Evolutionary conservation across 2,888 invertebrate genomes (phyloP), one percentile per base, ranked within the genome.

Genomic region (Corbicula japonica): DNA sequence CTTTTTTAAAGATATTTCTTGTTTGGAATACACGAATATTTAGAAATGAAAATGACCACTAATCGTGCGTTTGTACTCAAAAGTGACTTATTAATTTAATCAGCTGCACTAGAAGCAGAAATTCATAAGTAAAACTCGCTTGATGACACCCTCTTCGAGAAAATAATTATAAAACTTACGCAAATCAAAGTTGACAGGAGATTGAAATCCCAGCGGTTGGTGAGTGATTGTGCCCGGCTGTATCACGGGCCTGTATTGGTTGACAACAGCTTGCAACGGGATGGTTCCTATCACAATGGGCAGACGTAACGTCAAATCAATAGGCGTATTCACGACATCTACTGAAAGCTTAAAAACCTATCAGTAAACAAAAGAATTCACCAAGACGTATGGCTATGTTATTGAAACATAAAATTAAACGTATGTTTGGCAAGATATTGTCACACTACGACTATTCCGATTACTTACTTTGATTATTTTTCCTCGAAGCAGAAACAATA

Each of bases 261-360:
- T 73, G 0, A 82, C 70, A 0, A 70, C 66, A 10, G 82, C 68
- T 26, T 76, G 80, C 5, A 82, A 60, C 2, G 84, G 84, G 12
- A 85, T 76, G 3, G 82, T 68, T 2, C 84, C 84, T 8, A 85
- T 80, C 3, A 74, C 62, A 1, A 85, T 72, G 21, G 58, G 58
- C 28, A 76, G 26, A 5, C 58, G 60, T 8, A 82, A 32, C 26
- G 70, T 68, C 21, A 85, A 76, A 46, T 85, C 84, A 75, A 85
- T 78, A 12, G 82, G 82, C n/a, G 82, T 85, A 56, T 80, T 80
- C 15, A 60, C 34, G 0, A 85, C 81, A 63, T 85, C 84, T 54
- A 80, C 80, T 12, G 46, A 58, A 54, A 85, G 63, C 84, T 85
- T 48, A 28, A 77, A 62, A 5, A 28, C 48, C 10, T 30, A 46